These are phyloP conservation scores for Cephus rjabovi DNA, from an alignment of 2,888 invertebrate species.

Conservation along the genomic window DNA sequence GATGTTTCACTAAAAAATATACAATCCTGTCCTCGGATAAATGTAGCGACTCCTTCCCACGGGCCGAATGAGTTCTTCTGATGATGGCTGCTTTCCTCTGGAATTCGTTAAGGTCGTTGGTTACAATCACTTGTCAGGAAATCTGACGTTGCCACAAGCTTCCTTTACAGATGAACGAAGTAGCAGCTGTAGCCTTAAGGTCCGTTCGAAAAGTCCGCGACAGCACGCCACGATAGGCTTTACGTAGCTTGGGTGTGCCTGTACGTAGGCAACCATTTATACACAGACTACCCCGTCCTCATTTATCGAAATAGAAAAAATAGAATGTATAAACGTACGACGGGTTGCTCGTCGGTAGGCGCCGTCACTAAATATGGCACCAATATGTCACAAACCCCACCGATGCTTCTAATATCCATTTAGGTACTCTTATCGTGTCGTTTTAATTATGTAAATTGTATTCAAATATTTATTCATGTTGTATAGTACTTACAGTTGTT, in stretches of 20 bases:
- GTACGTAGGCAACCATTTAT: not conserved
- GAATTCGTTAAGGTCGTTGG: constrained; percentile 4
- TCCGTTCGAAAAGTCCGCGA: not conserved
- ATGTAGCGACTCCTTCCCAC: not conserved
- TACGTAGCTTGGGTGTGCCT: not conserved
- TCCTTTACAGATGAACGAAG: not conserved
- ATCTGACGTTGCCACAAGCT: not conserved
- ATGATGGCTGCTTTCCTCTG: not conserved
- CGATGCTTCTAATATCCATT: not conserved
- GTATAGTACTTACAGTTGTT: not conserved
- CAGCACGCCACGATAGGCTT: not conserved
- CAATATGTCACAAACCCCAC: not conserved
- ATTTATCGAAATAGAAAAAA: not conserved
- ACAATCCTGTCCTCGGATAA: not conserved
- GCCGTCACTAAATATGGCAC: not conserved
- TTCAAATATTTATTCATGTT: not conserved
- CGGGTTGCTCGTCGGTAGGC: not conserved
- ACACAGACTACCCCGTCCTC: not conserved
- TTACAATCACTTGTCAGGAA: constrained; percentile 1
- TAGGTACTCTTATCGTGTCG: not conserved
- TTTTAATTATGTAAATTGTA: not conserved
- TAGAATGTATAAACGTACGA: not conserved
- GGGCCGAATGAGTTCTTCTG: not conserved
- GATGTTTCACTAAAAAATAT: not conserved
- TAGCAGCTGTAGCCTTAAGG: not conserved